phyloP scores from a whole-genome alignment of 2,113 vertebrate species.

The Cephalopterus ornatus region DNA sequence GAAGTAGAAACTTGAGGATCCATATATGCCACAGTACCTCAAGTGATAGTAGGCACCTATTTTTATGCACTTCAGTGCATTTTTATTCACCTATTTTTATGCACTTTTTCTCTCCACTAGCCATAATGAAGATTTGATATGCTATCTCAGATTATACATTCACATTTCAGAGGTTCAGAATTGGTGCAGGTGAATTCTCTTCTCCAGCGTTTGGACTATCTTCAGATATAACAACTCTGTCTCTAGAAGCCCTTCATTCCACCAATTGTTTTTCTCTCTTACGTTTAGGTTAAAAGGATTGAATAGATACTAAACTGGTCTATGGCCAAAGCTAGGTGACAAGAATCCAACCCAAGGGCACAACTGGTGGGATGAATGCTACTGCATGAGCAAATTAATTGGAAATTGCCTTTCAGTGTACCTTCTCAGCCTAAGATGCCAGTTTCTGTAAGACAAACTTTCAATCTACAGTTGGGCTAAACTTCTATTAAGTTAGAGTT shows the following conservation, averaged over 20 bases:
- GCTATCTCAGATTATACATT: rapidly evolving
- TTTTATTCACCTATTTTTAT: background rate
- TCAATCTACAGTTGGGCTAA: background rate
- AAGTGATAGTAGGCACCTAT: background rate
- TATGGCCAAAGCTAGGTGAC: background rate
- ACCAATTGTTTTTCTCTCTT: background rate
- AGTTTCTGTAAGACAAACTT: background rate
- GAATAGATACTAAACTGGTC: background rate
- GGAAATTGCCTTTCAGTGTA: background rate
- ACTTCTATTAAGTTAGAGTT: background rate
- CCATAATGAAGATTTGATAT: background rate
- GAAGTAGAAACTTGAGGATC: background rate
- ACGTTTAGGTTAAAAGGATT: background rate
- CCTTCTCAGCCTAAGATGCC: background rate
- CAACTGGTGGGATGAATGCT: background rate
- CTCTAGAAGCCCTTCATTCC: background rate
- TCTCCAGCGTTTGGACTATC: background rate
- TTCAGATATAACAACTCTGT: background rate
- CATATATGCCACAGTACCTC: background rate
- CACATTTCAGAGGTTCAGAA: background rate
- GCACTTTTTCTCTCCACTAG: background rate
- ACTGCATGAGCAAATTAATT: background rate
- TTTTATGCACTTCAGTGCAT: background rate
- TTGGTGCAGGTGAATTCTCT: background rate
- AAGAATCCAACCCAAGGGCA: background rate